Conservation (phyloP, 1,140 invertebrate species). For the Vanessa tameamea region DNA sequence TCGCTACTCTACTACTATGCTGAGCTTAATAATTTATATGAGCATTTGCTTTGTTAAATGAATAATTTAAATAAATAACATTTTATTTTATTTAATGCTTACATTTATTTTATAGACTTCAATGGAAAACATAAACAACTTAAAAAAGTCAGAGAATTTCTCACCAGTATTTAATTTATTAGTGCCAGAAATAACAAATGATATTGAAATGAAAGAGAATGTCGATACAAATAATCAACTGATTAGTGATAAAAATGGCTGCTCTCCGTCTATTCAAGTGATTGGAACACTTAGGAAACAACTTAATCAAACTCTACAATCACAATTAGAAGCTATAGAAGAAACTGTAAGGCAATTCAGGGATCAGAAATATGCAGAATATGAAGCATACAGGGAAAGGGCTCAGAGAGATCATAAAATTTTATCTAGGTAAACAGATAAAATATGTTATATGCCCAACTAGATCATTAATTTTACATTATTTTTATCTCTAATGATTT, state of each 20-base stretch:
- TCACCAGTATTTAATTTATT: constrained; percentile 76
- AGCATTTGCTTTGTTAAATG: background rate
- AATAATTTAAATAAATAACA: background rate
- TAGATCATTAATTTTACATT: too few relatives aligned
- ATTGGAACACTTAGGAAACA: constrained; percentile 70
- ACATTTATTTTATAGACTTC: constrained; percentile 61
- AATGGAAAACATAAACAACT: constrained; percentile 59
- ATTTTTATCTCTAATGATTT: too few relatives aligned
- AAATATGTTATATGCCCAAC: too few relatives aligned
- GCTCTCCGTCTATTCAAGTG: constrained; percentile 54
- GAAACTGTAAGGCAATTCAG: constrained; percentile 75
- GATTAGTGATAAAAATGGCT: constrained; percentile 52
- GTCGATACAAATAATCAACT: constrained; percentile 69
- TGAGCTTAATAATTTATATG: background rate
- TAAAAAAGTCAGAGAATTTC: constrained; percentile 70
- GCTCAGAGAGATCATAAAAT: constrained; percentile 78
- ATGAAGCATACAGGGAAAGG: constrained; percentile 74
- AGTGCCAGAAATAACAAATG: constrained; percentile 67
- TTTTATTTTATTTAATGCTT: constrained; percentile 12
- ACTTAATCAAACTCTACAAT: constrained; percentile 67
- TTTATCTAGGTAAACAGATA: constrained; percentile 65
- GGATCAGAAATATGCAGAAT: constrained; percentile 78
- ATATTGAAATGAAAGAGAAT: constrained; percentile 75
- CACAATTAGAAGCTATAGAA: constrained; percentile 70
- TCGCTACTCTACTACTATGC: background rate